These are phyloP conservation scores for Oxyruncus cristatus DNA, from an alignment of 2,113 vertebrate species.

Conservation along the genomic window DNA sequence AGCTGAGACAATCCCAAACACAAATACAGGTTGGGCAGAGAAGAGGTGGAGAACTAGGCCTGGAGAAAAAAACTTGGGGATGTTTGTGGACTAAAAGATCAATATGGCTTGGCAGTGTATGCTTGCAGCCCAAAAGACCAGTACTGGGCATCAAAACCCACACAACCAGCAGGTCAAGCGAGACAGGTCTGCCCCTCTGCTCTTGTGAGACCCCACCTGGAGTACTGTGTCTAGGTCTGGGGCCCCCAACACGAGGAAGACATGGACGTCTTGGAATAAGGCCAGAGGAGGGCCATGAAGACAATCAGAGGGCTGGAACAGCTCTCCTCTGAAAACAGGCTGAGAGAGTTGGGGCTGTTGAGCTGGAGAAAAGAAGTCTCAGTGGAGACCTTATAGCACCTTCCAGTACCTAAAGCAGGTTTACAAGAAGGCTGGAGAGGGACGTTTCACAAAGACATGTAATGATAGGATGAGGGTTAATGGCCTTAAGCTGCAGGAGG, in stretches of 20 bases:
- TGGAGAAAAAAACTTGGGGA: background rate
- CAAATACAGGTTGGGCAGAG: background rate
- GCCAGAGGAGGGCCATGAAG: background rate
- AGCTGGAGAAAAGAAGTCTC: background rate
- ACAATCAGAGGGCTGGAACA: background rate
- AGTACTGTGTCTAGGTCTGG: too few species aligned
- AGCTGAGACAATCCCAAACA: background rate
- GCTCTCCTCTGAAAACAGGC: background rate
- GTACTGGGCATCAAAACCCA: background rate
- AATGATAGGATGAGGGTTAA: background rate
- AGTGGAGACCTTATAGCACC: background rate
- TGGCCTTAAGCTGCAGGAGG: background rate
- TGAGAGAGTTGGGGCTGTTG: background rate
- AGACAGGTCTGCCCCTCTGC: background rate
- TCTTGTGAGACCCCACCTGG: background rate
- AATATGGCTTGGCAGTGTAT: accelerated
- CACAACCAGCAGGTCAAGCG: background rate
- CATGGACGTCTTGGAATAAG: background rate
- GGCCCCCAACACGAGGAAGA: background rate
- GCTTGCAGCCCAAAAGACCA: background rate
- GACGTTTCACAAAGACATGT: background rate
- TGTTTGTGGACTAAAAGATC: background rate
- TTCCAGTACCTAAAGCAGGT: background rate
- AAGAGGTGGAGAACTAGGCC: background rate
- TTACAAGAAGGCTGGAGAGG: background rate